Evolutionary conservation across 2,797 vertebrate species (phyloP).

Genomic region (Thaleichthys pacificus): DNA sequence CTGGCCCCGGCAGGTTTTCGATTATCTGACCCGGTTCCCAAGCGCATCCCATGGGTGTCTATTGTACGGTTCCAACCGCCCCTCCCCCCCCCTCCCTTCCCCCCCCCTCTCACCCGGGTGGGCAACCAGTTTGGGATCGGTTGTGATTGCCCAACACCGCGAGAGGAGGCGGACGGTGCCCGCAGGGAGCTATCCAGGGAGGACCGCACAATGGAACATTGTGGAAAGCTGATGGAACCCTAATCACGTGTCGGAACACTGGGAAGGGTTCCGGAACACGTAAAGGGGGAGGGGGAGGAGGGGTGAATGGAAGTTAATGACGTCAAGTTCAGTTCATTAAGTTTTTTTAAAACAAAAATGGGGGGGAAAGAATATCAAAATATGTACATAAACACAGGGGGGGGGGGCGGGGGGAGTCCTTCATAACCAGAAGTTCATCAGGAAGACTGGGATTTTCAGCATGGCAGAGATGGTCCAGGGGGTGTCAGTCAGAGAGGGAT

Average conservation of each 20-base stretch:
- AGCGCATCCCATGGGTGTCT: slow-evolving; percentile 6
- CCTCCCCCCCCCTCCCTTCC: no score
- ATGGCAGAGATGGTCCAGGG: neutral
- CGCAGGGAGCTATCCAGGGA: neutral
- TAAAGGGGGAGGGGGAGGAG: no score
- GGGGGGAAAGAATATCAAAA: slow-evolving; percentile 41
- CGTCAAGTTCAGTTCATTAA: slow-evolving; percentile 13
- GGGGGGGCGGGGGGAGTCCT: slow-evolving; percentile 38
- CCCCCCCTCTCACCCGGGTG: neutral
- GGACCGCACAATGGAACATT: slow-evolving; percentile 26
- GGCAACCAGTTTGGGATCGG: slow-evolving; percentile 14
- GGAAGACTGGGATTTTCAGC: neutral
- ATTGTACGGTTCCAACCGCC: neutral
- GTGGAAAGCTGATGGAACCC: neutral
- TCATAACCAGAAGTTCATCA: slow-evolving; percentile 23
- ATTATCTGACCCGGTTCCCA: slow-evolving; percentile 25
- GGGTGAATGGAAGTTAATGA: slow-evolving; percentile 9
- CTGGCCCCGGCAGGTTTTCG: slow-evolving; percentile 22
- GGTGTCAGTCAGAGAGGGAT: neutral
- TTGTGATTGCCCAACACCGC: slow-evolving; percentile 32
- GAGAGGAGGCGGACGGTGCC: neutral
- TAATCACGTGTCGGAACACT: neutral
- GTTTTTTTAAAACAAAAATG: slow-evolving; percentile 5
- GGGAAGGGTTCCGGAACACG: neutral
- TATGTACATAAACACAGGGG: slow-evolving; percentile 9